Evolutionary conservation across 2,888 invertebrate species (phyloP), one percentile per base, ranked within the genome.

Genomic region (Dromius quadrimaculatus): DNA sequence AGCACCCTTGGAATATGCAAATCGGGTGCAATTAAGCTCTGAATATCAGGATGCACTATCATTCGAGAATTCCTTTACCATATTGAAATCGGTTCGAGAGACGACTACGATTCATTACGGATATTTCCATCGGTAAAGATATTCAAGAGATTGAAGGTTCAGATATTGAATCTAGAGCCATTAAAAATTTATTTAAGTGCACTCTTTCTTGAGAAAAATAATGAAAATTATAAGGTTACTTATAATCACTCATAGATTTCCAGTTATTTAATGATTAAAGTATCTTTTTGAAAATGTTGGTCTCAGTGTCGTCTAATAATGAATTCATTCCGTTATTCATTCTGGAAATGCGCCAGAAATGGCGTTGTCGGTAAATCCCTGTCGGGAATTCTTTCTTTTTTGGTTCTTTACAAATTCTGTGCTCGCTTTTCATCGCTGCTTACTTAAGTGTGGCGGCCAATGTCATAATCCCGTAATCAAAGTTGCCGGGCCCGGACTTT

Each of bases 401-500:
- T 15, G 28, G 41, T 22, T 62, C 38, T 23, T 62, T 62, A 62
- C 62, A 62, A 62, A 62, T 62, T 62, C 62, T 22, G 17, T 15
- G 62, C 38, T 41, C 62, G 62, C 38, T 43, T 62, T 62, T 41
- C 62, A 62, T 41, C 62, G 23, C 62, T 61, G 41, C 23, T 11
- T 22, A 23, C 41, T n/a, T 41, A 41, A 19, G 41, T 41, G 61
- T 23, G 36, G 61, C 61, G 28, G 32, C 54, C 54, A 28, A 62
- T 41, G 62, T 62, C 41, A 41, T 62, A 62, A 62, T 62, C 62
- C 62, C 62, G 38, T 62, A 62, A 62, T 59, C 59, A 59, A 59
- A 59, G 59, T 59, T 59, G 19, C 19, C n/a, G 11, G 8, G 28
- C 15, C 50, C 28, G 28, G 20, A 17, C 34, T 59, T 59, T 59